These are phyloP conservation scores for Campylomormyrus numenius DNA, from an alignment of 2,113 vertebrate species.

Conservation along the genomic window DNA sequence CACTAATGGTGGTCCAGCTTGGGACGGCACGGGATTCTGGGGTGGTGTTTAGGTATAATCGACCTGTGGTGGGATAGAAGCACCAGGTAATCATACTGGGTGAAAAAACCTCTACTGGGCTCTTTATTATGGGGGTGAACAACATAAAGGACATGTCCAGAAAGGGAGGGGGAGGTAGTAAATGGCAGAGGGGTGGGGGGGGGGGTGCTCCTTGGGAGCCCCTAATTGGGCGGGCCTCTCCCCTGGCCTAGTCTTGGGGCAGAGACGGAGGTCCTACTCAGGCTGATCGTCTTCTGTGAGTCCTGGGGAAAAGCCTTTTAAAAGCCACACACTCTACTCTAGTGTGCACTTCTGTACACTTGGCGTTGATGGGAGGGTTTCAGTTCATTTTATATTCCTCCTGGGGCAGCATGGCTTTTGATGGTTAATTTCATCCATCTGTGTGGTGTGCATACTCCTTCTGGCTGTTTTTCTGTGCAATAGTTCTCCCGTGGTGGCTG, in stretches of 20 bases:
- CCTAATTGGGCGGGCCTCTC: background rate
- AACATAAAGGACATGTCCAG: background rate
- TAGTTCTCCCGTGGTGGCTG: background rate
- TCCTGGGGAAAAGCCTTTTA: background rate
- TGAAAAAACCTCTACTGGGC: too few species aligned
- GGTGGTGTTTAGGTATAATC: background rate
- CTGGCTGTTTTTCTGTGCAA: background rate
- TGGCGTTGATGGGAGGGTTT: background rate
- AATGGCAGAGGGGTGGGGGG: background rate
- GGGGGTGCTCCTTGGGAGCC: background rate
- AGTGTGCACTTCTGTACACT: background rate
- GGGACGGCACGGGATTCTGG: background rate
- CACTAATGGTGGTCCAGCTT: background rate
- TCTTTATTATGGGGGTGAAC: too few species aligned
- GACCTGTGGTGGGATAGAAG: background rate
- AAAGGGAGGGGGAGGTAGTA: background rate
- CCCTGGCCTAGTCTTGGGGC: background rate
- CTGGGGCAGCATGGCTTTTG: background rate
- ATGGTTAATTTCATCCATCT: background rate
- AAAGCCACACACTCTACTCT: background rate
- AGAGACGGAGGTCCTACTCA: background rate
- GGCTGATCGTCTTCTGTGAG: background rate
- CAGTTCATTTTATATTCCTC: background rate
- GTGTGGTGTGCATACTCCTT: background rate
- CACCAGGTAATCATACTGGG: background rate